Evolutionary conservation across 2,888 invertebrate species (phyloP).

Genomic region (Hyles lineata): DNA sequence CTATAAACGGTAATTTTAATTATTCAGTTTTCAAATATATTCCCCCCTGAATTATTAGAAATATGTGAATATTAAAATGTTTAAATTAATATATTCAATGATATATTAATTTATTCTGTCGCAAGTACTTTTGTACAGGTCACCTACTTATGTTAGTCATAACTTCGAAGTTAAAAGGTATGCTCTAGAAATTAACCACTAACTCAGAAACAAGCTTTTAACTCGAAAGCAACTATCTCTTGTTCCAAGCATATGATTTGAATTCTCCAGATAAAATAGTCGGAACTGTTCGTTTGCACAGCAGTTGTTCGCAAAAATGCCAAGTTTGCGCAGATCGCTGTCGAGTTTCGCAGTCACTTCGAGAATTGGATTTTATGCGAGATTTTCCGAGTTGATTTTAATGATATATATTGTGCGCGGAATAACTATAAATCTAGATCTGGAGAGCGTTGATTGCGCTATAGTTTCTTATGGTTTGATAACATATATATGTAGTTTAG

Average conservation of each 20-base stretch:
- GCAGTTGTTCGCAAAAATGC: constrained; percentile 11
- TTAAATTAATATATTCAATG: too few species aligned
- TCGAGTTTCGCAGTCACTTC: not conserved
- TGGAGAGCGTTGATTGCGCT: not conserved
- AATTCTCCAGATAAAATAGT: not conserved
- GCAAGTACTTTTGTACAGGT: too few species aligned
- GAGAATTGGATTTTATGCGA: not conserved
- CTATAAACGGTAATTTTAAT: too few species aligned
- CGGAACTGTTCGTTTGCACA: not conserved
- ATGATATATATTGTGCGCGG: not conserved
- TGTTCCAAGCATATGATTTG: not conserved
- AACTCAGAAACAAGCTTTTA: not conserved
- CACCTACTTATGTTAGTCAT: too few species aligned
- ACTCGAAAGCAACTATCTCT: not conserved
- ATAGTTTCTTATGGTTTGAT: not conserved
- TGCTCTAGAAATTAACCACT: too few species aligned
- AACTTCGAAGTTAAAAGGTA: too few species aligned
- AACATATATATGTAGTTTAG: too few species aligned
- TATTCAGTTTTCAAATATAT: too few species aligned
- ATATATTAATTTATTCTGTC: too few species aligned
- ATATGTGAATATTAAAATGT: too few species aligned
- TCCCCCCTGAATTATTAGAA: too few species aligned
- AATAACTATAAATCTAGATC: not conserved
- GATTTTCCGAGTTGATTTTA: not conserved
- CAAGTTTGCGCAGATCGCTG: not conserved